Evolutionary conservation across 2,888 invertebrate species (phyloP), one percentile per base, ranked within the genome.

Genomic region (Proisotoma minuta): DNA sequence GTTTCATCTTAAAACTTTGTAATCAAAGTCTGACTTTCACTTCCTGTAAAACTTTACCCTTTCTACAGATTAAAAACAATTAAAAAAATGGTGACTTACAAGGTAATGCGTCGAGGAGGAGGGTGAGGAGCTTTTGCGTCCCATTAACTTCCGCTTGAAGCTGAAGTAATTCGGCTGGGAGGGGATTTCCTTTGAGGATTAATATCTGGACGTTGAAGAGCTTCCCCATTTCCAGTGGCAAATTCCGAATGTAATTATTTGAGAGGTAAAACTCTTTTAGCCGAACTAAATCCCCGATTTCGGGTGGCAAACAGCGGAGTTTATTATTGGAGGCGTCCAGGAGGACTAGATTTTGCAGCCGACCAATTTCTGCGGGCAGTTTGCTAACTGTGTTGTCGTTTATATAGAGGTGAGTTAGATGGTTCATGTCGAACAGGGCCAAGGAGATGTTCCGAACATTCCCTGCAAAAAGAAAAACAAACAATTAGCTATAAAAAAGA

Each of bases 141-240:
- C 97, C 97, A 78, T 94, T 93, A 75, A 87, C 86, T 80, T 96
- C 96, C 78, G 88, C 89, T 81, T 94, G 96, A 72, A 96, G 84
- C 69, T 88, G 85, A 79, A 92, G 84, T 79, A 96, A 88, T 78
- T 97, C 96, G 79, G 91, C 91, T 76, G 88, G 88, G 70, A 98
- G 83, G 43, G 96, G 97, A 83, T 98, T 98, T 24, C 95, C 96
- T 77, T 90, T 88, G 74, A 92, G 83, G 77, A 95, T 94, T 73
- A 99, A 84, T 76, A 90, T 85, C 79, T 94, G 91, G 71, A 99
- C 84, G 81, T 97, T 93, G 81, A 98, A 99, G 75, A 98, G 84
- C 81, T 95, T 95, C 74, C 99, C 99, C 75, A 99, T 83, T 81
- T 98, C 97, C 80, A 91, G 96, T 2, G 99, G 99, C 76, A 99